Conservation (phyloP, 30 jellyfish, hydroid and myxozoan genomes). For the Aurelia coerulea region DNA sequence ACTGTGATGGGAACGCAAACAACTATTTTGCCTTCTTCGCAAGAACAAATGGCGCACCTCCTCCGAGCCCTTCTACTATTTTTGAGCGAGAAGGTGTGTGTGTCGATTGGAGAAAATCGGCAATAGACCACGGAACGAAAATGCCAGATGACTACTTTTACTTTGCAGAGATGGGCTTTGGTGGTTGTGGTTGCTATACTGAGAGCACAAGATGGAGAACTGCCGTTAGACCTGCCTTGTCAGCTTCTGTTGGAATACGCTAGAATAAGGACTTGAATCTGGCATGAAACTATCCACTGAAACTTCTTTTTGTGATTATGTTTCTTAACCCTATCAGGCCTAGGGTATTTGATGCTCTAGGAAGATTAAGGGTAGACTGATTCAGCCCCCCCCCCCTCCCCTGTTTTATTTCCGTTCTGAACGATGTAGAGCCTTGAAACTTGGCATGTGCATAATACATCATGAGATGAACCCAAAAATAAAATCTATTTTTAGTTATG, state of each 20-base stretch:
- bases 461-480: too few relatives aligned
- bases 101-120: slow-evolving; percentile 46
- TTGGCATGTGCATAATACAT: too few relatives aligned
- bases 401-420: too few relatives aligned
- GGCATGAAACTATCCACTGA: too few relatives aligned
- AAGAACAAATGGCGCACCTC: background rate
- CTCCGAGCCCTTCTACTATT: background rate
- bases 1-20: slow-evolving; percentile 30
- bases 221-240: background rate
- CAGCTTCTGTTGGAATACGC: slow-evolving; percentile 26
- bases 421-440: too few relatives aligned
- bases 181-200: slow-evolving; percentile 70
- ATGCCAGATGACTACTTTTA: slow-evolving; percentile 32
- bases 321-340: too few relatives aligned
- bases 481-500: too few relatives aligned
- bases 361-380: too few relatives aligned
- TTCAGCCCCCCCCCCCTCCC: too few relatives aligned
- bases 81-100: slow-evolving; percentile 37
- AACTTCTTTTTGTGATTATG: too few relatives aligned
- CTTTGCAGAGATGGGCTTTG: slow-evolving; percentile 57
- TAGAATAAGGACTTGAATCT: background rate
- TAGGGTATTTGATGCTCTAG: too few relatives aligned
- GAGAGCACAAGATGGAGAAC: slow-evolving; percentile 50
- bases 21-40: slow-evolving; percentile 39
- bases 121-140: background rate